Conservation (phyloP, 2,888 invertebrate species). For the Pristionchus exspectatus region DNA sequence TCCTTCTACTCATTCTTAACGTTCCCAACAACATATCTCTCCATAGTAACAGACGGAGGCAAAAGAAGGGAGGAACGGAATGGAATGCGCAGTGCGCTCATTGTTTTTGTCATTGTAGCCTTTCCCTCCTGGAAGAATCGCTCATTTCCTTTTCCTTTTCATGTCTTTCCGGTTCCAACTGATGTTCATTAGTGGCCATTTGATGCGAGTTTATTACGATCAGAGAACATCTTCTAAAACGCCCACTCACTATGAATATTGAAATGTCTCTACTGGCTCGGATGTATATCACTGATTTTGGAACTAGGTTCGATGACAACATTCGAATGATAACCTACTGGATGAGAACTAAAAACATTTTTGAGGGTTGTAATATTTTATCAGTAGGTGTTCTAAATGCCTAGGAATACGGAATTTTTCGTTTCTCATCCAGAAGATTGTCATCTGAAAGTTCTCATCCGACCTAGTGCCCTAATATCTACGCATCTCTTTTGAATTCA, state of each 20-base stretch:
- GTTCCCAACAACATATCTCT: constrained; percentile 8
- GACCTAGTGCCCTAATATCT: too few species aligned
- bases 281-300: too few species aligned
- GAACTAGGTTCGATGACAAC: too few species aligned
- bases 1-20: background rate
- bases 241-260: background rate
- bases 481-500: too few species aligned
- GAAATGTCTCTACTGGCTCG: too few species aligned
- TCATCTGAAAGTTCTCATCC: too few species aligned
- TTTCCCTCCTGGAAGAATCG: background rate
- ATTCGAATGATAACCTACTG: too few species aligned
- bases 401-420: too few species aligned
- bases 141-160: background rate
- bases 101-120: constrained; percentile 14
- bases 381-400: too few species aligned
- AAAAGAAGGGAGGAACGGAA: background rate
- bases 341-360: too few species aligned
- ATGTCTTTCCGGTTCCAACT: background rate
- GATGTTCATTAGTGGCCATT: background rate
- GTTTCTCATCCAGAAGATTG: background rate
- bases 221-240: background rate
- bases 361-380: too few species aligned
- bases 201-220: background rate
- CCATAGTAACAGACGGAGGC: constrained; percentile 27
- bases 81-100: background rate